Conservation (phyloP, 2,888 invertebrate genomes). For the Xylota sylvarum region DNA sequence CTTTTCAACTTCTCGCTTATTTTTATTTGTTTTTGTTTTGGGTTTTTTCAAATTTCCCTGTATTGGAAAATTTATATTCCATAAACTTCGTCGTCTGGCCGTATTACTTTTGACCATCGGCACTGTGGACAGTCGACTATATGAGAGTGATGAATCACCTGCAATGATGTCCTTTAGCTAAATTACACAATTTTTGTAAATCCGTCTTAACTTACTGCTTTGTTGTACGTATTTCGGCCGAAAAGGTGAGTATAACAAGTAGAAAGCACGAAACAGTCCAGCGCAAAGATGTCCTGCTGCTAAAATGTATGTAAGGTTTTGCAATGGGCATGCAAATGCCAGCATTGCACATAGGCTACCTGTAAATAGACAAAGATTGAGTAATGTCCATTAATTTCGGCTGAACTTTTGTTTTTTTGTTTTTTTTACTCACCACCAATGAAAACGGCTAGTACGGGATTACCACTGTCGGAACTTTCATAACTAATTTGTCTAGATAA, state of each 20-base stretch:
- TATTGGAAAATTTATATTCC: slow-evolving; percentile 82
- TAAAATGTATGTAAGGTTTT: slow-evolving; percentile 85
- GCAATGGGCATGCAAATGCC: slow-evolving; percentile 87
- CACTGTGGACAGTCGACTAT: slow-evolving; percentile 83
- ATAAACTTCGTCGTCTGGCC: slow-evolving; percentile 81
- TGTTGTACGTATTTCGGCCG: slow-evolving; percentile 84
- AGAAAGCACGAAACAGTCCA: slow-evolving; percentile 83
- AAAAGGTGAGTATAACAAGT: slow-evolving; percentile 83
- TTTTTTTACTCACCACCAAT: slow-evolving; percentile 83
- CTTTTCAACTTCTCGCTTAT: slow-evolving; percentile 83
- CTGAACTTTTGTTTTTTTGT: too few relatives aligned
- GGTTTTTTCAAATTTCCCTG: slow-evolving; percentile 80
- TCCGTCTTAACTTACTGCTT: slow-evolving; percentile 80
- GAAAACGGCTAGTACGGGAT: slow-evolving; percentile 86
- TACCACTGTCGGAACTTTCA: slow-evolving; percentile 86
- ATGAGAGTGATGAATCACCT: slow-evolving; percentile 83
- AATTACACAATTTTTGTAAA: slow-evolving; percentile 11
- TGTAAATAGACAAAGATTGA: slow-evolving; percentile 64
- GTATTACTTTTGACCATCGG: slow-evolving; percentile 81
- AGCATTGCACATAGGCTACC: slow-evolving; percentile 86
- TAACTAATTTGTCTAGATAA: slow-evolving; percentile 86
- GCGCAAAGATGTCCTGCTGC: slow-evolving; percentile 84
- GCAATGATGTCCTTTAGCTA: slow-evolving; percentile 63
- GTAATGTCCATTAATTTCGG: not conserved
- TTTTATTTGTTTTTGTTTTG: slow-evolving; percentile 80